phyloP scores from a whole-genome alignment of 1,140 invertebrate genomes.

The Procambarus clarkii region DNA sequence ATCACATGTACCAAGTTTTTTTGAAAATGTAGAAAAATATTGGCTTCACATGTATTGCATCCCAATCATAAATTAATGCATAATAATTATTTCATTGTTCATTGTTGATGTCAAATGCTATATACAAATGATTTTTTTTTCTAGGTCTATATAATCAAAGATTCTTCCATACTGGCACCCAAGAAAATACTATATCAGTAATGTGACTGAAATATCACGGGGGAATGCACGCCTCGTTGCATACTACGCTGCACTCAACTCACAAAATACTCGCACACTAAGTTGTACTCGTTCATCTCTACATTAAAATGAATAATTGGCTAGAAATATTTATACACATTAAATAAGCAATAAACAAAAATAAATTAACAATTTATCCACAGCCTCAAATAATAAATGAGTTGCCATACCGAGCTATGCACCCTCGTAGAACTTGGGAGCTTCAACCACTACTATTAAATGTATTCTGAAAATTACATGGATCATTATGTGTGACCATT shows the following conservation, averaged over 20 bases:
- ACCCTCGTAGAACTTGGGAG: neutral
- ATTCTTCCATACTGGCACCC: neutral
- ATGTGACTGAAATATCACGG: no score
- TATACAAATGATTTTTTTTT: neutral
- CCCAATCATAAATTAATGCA: slow-evolving; percentile 2
- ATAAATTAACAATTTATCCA: neutral
- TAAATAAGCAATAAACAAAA: neutral
- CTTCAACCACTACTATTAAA: neutral
- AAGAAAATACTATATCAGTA: neutral
- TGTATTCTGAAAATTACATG: no score
- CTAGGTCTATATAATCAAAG: neutral
- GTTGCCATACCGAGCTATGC: neutral
- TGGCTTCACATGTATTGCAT: neutral
- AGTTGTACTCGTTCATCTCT: neutral
- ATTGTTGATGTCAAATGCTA: neutral
- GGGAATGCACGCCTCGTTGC: neutral
- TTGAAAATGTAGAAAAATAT: neutral
- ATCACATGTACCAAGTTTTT: neutral
- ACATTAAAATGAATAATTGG: neutral
- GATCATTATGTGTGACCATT: neutral
- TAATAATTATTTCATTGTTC: neutral
- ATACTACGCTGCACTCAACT: neutral
- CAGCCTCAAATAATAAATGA: neutral
- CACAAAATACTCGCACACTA: neutral
- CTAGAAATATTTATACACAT: neutral